These are phyloP conservation scores for Spongilla lacustris DNA, from an alignment of 37 sponge, comb jelly and placozoan species.

Conservation along the genomic window DNA sequence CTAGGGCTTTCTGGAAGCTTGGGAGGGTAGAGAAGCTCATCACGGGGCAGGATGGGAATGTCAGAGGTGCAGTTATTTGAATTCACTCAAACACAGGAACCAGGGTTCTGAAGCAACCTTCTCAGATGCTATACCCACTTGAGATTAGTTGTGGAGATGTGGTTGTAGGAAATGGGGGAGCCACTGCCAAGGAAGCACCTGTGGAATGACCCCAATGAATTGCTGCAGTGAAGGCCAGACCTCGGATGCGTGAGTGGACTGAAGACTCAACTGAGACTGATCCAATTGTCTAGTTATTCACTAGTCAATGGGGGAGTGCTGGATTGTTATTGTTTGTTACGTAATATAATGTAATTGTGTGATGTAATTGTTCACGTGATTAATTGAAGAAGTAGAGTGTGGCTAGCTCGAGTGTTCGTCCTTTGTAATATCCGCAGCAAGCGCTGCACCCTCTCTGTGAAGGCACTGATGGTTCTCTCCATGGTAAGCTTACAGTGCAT, in stretches of 20 bases:
- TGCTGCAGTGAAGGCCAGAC: not conserved
- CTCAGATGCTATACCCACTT: slow-evolving; percentile 16
- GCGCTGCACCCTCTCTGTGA: too few species aligned
- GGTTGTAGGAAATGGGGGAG: too few species aligned
- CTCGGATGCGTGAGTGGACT: not conserved
- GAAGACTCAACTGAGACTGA: not conserved
- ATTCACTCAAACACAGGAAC: not conserved
- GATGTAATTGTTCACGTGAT: too few species aligned
- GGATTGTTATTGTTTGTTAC: not conserved
- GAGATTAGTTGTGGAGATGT: not conserved
- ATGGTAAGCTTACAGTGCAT: too few species aligned
- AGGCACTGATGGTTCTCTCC: too few species aligned
- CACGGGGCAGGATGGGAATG: not conserved
- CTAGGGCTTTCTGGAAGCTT: not conserved
- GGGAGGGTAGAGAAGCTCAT: not conserved
- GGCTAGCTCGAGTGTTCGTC: too few species aligned
- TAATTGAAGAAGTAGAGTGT: too few species aligned
- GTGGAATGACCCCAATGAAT: too few species aligned
- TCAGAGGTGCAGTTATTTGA: slow-evolving; percentile 5
- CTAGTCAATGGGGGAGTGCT: not conserved
- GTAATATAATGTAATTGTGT: not conserved
- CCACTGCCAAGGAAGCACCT: too few species aligned
- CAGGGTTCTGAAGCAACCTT: slow-evolving; percentile 3
- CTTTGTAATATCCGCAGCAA: too few species aligned
- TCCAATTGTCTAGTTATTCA: not conserved